Evolutionary conservation across 2,888 invertebrate genomes (phyloP).

Genomic region (Phrixothrix hirtus): DNA sequence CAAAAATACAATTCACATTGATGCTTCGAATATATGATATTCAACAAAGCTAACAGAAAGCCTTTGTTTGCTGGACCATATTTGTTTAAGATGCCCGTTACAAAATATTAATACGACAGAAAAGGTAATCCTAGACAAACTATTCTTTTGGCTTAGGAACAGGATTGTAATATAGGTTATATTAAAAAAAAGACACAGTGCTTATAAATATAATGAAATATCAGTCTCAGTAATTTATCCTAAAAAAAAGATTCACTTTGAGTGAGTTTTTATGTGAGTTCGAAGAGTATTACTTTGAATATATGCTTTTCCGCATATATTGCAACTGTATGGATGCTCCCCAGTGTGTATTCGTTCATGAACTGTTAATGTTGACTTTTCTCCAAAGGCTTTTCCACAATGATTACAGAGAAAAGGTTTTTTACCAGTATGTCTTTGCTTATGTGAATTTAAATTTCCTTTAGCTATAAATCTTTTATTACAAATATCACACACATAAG

Average conservation of each 20-base stretch:
- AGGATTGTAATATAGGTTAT: too few species aligned
- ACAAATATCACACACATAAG: constrained; percentile 40
- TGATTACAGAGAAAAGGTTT: constrained; percentile 38
- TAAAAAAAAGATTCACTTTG: constrained; percentile 18
- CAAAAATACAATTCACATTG: too few species aligned
- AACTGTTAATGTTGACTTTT: constrained; percentile 38
- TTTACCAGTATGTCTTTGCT: constrained; percentile 36
- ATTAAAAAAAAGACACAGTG: too few species aligned
- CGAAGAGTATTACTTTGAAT: constrained; percentile 38
- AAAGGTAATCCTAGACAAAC: too few species aligned
- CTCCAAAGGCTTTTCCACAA: constrained; percentile 40
- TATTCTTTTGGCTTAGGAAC: too few species aligned
- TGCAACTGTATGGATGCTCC: constrained; percentile 39
- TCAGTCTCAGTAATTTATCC: too few species aligned
- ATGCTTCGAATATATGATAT: too few species aligned
- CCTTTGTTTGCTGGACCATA: too few species aligned
- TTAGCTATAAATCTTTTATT: constrained; percentile 40
- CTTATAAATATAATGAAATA: too few species aligned
- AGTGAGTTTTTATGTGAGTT: constrained; percentile 39
- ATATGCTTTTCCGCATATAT: constrained; percentile 37
- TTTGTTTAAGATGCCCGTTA: too few species aligned
- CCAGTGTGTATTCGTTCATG: constrained; percentile 41
- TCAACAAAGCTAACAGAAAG: too few species aligned
- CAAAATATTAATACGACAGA: too few species aligned
- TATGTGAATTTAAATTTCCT: constrained; percentile 41